Base-by-base conservation (phyloP, 1,140 invertebrate genomes). In the Tribolium madens region DNA sequence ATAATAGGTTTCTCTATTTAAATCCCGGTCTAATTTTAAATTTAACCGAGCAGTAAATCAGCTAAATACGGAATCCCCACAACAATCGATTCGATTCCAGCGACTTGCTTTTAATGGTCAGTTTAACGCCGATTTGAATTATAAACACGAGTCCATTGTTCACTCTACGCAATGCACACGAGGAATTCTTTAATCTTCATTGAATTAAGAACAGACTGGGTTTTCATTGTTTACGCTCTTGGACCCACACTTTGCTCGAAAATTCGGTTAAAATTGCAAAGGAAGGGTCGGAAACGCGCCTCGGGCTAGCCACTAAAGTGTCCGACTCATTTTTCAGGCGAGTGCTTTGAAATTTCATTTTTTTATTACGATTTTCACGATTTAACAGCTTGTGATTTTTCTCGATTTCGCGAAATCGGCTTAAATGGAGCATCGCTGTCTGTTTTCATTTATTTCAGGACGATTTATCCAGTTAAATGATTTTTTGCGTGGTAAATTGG, bases 101-200 rank as follows among this genome's bases (percentile, higher is more conserved):
- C 50, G 21, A 26, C 21, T 26, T 26, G 21, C 15, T 53, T 53
- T 53, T 53, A 53, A 53, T 53, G 50, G 12, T 53, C 50, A 53
- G 50, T 53, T 53, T 53, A 53, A 53, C 50, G 50, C 50, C 9
- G 50, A 53, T 53, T 53, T 53, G 50, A 12, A 53, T 53, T 53
- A 17, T 53, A 53, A 26, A 26, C 21, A 26, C 50, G 14, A 9
- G 14, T 4, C 50, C 14, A 53, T 53, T 53, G 50, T 53, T 53
- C 12, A 53, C 50, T 53, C n/a, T 9, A 53, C 50, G 50, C 13
- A 9, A 5, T 53, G 50, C 50, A 53, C 50, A 53, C 14, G 3
- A 53, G 50, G 50, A 53, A 53, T 53, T 26, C 21, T 26, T 26
- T 26, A 26, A 26, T 26, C 50, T 53, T 53, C 14, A 53, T 53